Evolutionary conservation across 2,113 vertebrate genomes (phyloP).

Genomic region (Thomomys bottae): DNA sequence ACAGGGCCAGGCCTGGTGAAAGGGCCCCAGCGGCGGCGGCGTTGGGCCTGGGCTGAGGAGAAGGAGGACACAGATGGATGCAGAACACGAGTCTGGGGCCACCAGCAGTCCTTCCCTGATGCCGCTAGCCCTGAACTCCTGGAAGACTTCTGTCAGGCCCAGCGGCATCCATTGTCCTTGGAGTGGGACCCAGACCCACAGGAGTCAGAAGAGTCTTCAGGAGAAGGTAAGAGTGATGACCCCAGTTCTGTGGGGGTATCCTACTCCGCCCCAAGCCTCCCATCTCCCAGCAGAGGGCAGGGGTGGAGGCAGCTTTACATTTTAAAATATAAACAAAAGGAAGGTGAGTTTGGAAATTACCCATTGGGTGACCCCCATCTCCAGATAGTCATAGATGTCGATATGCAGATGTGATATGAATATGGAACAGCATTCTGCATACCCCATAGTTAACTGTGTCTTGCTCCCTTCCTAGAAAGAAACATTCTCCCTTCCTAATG

Average conservation of each 20-base stretch:
- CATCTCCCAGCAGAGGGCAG: neutral
- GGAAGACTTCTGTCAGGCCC: slow-evolving; percentile 63
- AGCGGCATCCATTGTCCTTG: neutral
- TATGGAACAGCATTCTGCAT: neutral
- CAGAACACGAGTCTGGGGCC: neutral
- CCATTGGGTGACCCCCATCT: neutral
- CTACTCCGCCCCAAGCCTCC: neutral
- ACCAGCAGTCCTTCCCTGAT: neutral
- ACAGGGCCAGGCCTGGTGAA: slow-evolving; percentile 50
- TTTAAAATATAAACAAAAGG: neutral
- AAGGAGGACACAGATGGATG: neutral
- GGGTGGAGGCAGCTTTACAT: neutral
- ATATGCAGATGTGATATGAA: neutral
- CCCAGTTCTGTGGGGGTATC: rapidly evolving
- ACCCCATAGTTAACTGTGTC: neutral
- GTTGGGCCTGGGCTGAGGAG: slow-evolving; percentile 71
- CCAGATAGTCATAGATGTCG: rapidly evolving
- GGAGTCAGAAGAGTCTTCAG: slow-evolving; percentile 23
- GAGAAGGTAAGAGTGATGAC: slow-evolving; percentile 59
- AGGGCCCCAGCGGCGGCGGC: slow-evolving; percentile 45
- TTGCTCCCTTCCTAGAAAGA: neutral
- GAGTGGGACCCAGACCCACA: slow-evolving; percentile 64
- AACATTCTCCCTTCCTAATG: neutral
- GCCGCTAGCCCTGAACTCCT: slow-evolving; percentile 61
- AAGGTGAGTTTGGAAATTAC: neutral